Base-by-base conservation (phyloP, 2,113 vertebrate genomes). In the Daubentonia madagascariensis region DNA sequence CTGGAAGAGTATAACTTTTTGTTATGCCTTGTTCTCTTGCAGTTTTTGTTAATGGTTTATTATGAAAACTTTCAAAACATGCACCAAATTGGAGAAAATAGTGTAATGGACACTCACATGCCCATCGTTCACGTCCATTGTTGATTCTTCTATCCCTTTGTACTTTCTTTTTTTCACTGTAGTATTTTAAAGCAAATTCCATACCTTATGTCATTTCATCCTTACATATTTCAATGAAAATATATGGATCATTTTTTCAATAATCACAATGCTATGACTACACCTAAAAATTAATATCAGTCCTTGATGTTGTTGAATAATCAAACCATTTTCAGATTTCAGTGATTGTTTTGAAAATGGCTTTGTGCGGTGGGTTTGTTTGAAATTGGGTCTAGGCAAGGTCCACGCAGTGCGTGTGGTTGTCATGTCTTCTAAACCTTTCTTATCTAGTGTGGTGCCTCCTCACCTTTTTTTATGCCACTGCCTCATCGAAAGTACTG, bases 121-220 rank as follows among this genome's bases (percentile, higher is more conserved):
- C 30, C 52, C 5, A 13, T 45, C 20, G 50, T n/a, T 68, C 67
- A 65, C 20, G 16, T 61, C 37, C 23, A 13, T 35, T 70, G 17
- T 79, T 63, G 50, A 40, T 91, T 81, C n/a, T 88, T 76, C n/a
- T 17, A 4, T 70, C 59, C 63, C 16, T 45, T 91, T 78, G 35
- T 52, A 35, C 22, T 65, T 57, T 79, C 65, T 70, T 80, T 61
- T 79, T 78, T 72, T n/a, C n/a, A 40, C 67, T 89, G 54, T 25
- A 73, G 4, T 40, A 68, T 88, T 89, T 91, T 73, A 73, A 84
- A 91, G 57, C 67, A 84, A 83, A 90, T 67, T 95, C 54, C 18
- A 89, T 52, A 87, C 18, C 11, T 61, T 57, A n/a, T 32, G 18
- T 59, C 28, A 43, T 94, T 61, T 91, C n/a, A 85, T 70, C 59